These are phyloP conservation scores for Tachina grossa DNA, from an alignment of 2,888 invertebrate genomes.

Conservation along the genomic window DNA sequence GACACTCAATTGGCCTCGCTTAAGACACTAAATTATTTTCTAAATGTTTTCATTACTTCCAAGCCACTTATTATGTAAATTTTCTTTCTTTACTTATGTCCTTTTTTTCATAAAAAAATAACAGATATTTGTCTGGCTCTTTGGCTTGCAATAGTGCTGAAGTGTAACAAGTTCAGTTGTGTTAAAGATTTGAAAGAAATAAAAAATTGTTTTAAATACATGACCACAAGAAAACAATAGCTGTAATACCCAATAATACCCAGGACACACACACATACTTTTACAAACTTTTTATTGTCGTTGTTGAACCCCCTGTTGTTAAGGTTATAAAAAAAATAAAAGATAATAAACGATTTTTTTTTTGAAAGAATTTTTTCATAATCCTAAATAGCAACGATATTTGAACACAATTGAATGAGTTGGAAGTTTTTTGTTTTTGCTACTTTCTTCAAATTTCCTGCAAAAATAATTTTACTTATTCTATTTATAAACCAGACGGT, in stretches of 20 bases:
- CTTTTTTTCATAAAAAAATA: background rate
- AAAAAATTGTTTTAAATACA: constrained; percentile 17
- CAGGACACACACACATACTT: constrained; percentile 2
- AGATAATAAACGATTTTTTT: background rate
- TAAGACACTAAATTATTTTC: background rate
- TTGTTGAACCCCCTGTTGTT: constrained; percentile 30
- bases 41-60: constrained; percentile 7
- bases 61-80: constrained; percentile 48
- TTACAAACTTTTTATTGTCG: background rate
- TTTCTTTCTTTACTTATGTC: background rate
- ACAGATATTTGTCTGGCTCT: background rate
- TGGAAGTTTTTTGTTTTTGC: too few relatives aligned
- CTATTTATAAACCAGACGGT: too few relatives aligned
- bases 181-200: background rate
- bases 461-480: too few relatives aligned
- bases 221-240: constrained; percentile 27
- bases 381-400: background rate
- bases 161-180: constrained; percentile 57
- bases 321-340: background rate
- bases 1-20: background rate
- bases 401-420: too few relatives aligned
- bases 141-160: background rate
- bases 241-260: too few relatives aligned
- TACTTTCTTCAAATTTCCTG: too few relatives aligned
- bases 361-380: constrained; percentile 9